These are phyloP conservation scores for Hemichromis elongatus DNA, from an alignment of 2,113 vertebrate genomes.

Conservation along the genomic window DNA sequence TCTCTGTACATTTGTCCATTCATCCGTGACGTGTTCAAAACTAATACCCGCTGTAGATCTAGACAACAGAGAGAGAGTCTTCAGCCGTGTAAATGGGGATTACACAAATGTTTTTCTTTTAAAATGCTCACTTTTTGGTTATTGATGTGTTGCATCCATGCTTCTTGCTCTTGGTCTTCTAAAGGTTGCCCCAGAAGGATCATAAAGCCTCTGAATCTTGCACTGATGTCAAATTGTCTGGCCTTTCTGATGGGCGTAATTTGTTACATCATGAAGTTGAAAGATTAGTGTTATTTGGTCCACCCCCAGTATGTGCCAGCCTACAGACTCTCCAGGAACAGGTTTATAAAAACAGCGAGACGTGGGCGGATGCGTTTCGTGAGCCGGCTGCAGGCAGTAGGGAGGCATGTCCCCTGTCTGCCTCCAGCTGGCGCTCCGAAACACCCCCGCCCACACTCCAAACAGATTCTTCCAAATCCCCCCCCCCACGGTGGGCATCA, in stretches of 20 bases:
- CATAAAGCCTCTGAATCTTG: neutral
- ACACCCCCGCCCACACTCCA: constrained; percentile 27
- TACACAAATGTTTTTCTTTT: neutral
- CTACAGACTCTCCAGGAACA: neutral
- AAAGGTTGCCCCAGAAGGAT: neutral
- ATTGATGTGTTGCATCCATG: neutral
- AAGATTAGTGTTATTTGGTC: neutral
- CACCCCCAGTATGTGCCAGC: neutral
- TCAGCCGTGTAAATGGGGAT: neutral
- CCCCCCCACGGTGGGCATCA: neutral
- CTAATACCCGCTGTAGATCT: neutral
- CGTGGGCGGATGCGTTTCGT: constrained; percentile 6
- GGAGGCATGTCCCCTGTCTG: constrained; percentile 31
- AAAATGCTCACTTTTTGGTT: neutral
- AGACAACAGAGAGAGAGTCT: neutral
- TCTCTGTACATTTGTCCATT: neutral
- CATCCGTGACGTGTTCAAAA: neutral
- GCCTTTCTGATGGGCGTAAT: neutral
- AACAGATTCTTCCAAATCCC: neutral
- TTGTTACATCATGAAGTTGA: neutral
- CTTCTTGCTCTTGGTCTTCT: neutral
- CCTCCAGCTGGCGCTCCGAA: constrained; percentile 52
- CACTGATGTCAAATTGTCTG: neutral
- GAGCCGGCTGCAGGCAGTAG: constrained; percentile 27
- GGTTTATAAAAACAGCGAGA: neutral